Percentiles rank a stretch among this genome's conserved stretches.
These are phyloP conservation scores for Apostichopus leukothele DNA, from an alignment of 53 echinoderm and acorn worm species.

Conservation along the genomic window DNA sequence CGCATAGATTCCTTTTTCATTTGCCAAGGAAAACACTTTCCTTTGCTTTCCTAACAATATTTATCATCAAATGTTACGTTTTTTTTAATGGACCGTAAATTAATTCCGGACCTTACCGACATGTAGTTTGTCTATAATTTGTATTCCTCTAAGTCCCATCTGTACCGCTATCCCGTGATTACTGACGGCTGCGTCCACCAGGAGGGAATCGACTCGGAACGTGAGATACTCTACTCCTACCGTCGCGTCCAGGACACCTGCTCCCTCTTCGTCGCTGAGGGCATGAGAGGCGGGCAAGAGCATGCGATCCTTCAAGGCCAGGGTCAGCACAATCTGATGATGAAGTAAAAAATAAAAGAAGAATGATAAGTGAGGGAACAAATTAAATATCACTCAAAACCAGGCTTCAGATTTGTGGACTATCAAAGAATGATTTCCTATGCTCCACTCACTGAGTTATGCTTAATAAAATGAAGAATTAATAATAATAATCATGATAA, in stretches of 20 bases:
- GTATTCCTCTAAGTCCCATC: constrained; percentile 80
- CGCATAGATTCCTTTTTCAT: too few species aligned
- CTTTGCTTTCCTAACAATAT: too few species aligned
- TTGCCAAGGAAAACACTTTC: too few species aligned
- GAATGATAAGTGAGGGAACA: not conserved
- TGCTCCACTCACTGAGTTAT: too few species aligned
- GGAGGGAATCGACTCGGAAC: constrained; percentile 84
- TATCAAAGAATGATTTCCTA: too few species aligned
- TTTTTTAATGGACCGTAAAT: not conserved
- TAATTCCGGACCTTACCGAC: constrained; percentile 59
- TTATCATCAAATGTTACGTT: not conserved
- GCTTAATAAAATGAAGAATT: too few species aligned
- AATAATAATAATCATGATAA: too few species aligned
- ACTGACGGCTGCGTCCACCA: constrained; percentile 85
- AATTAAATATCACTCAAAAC: too few species aligned
- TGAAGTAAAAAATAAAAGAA: not conserved
- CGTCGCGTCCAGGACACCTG: constrained; percentile 35
- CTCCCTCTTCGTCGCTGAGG: constrained; percentile 23
- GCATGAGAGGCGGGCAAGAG: constrained; percentile 37
- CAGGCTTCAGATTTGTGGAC: too few species aligned
- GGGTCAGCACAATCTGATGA: constrained; percentile 70
- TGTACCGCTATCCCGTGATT: constrained; percentile 82
- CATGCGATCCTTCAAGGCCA: constrained; percentile 50
- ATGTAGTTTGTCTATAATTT: constrained; percentile 93
- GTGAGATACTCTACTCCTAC: constrained; percentile 83